Base-by-base conservation (phyloP, 2,888 invertebrate genomes). In the Neria commutata region DNA sequence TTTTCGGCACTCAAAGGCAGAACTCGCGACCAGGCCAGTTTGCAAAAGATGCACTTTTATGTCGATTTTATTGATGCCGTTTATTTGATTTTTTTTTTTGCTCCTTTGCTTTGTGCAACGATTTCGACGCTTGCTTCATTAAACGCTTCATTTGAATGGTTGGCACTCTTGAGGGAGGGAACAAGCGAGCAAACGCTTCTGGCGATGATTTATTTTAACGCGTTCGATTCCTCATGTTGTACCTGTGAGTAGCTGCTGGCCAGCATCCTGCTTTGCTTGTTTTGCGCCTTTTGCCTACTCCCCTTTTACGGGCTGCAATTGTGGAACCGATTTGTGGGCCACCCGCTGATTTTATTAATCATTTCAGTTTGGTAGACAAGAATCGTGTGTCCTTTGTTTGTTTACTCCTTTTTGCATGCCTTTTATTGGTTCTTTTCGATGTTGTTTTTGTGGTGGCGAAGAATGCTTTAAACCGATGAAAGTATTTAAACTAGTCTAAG, bases 271-370 rank as follows among this genome's bases (percentile, higher is more conserved):
- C 8, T 58, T 58, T 24, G 25, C 54, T 58, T 24, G 25, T n/a
- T 37, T 37, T 37, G 6, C 11, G n/a, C n/a, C n/a, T n/a, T n/a
- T n/a, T n/a, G n/a, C n/a, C n/a, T n/a, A n/a, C n/a, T n/a, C n/a
- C n/a, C n/a, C n/a, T n/a, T n/a, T 26, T n/a, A 33, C 21, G 51
- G 24, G 55, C 51, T 55, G 59, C 55, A 55, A 59, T 55, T 59
- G 21, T 47, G 59, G 62, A 64, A 60, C 62, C 60, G 61, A 64
- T 66, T 62, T 62, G 60, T 59, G 55, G 60, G 52, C 62, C 65
- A 62, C 65, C 65, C 64, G 65, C 64, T 66, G 65, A 64, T 64
- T 66, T 66, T 66, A 66, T 66, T 66, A 66, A 66, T 66, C 64
- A 64, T 61, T 64, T 60, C 51, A 37, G 25, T 60, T 54, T 50